Evolutionary conservation across 2,888 invertebrate species (phyloP).

Genomic region (Euproctis similis): DNA sequence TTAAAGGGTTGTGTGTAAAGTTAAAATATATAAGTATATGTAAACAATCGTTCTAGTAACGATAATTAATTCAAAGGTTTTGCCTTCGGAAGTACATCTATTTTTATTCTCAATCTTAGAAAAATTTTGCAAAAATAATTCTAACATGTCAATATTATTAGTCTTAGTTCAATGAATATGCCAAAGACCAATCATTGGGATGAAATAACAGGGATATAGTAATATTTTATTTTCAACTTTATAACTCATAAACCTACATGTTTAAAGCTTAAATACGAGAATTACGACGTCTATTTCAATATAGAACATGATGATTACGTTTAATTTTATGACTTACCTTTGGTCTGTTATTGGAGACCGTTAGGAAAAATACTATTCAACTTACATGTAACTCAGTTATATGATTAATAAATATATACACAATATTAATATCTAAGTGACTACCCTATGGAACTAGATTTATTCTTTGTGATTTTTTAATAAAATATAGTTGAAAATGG

Average conservation of each 20-base stretch:
- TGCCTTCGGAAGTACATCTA: slow-evolving; percentile 36
- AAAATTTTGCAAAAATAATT: slow-evolving; percentile 36
- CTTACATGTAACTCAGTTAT: slow-evolving; percentile 51
- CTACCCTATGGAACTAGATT: slow-evolving; percentile 78
- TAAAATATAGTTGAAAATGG: slow-evolving; percentile 77
- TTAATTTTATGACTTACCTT: slow-evolving; percentile 45
- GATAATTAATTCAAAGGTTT: slow-evolving; percentile 36
- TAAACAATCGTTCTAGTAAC: slow-evolving; percentile 57
- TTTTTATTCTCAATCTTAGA: slow-evolving; percentile 32
- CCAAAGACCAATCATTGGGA: slow-evolving; percentile 72
- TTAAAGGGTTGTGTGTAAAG: slow-evolving; percentile 76
- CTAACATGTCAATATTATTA: slow-evolving; percentile 48
- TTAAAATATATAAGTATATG: slow-evolving; percentile 71
- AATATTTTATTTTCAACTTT: slow-evolving; percentile 56
- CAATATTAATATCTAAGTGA: slow-evolving; percentile 67
- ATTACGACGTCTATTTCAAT: slow-evolving; percentile 48
- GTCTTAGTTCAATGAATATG: slow-evolving; percentile 59
- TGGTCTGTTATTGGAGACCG: slow-evolving; percentile 24
- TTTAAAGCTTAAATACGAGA: slow-evolving; percentile 27
- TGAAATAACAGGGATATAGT: slow-evolving; percentile 67
- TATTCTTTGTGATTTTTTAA: slow-evolving; percentile 84
- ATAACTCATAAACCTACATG: slow-evolving; percentile 18
- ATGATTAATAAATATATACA: slow-evolving; percentile 60
- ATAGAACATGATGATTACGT: slow-evolving; percentile 52
- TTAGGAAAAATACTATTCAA: slow-evolving; percentile 36